A percentile compares a stretch with the other conserved stretches of the same genome.
Evolutionary conservation across 2,797 vertebrate genomes (phyloP).

Genomic region (Crypturellus tataupa): DNA sequence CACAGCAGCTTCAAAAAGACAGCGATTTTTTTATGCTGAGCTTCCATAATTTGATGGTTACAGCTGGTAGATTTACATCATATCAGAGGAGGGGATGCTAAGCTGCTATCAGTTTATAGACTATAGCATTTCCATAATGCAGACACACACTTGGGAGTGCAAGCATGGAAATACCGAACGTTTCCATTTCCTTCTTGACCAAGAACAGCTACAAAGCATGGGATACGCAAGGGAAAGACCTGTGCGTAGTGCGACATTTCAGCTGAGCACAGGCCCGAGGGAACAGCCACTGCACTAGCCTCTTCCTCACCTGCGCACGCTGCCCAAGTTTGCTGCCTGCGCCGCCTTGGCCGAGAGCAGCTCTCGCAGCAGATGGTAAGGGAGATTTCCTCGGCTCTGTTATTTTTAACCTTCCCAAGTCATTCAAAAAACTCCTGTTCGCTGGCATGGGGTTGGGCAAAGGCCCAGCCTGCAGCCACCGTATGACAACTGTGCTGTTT

Average conservation of each 20-base stretch:
- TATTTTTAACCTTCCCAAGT: background rate
- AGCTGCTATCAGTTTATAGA: background rate
- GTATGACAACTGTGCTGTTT: no score
- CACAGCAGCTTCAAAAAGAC: background rate
- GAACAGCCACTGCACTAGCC: background rate
- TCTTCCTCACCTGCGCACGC: background rate
- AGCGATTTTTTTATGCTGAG: conserved; percentile 45
- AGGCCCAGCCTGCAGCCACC: background rate
- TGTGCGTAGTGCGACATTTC: rapidly evolving
- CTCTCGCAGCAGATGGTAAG: background rate
- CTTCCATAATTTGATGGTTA: background rate
- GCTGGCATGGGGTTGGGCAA: background rate
- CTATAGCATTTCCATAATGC: background rate
- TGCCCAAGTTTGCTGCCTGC: background rate
- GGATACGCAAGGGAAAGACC: background rate
- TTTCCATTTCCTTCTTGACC: background rate
- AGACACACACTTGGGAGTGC: background rate
- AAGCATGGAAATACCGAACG: background rate
- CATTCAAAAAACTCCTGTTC: background rate
- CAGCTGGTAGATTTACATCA: background rate
- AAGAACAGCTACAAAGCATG: rapidly evolving
- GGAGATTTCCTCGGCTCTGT: background rate
- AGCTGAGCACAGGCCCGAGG: background rate
- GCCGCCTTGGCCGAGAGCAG: background rate
- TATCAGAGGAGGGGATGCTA: background rate